Evolutionary conservation across 2,113 vertebrate species (phyloP).

Genomic region (Psophia crepitans): DNA sequence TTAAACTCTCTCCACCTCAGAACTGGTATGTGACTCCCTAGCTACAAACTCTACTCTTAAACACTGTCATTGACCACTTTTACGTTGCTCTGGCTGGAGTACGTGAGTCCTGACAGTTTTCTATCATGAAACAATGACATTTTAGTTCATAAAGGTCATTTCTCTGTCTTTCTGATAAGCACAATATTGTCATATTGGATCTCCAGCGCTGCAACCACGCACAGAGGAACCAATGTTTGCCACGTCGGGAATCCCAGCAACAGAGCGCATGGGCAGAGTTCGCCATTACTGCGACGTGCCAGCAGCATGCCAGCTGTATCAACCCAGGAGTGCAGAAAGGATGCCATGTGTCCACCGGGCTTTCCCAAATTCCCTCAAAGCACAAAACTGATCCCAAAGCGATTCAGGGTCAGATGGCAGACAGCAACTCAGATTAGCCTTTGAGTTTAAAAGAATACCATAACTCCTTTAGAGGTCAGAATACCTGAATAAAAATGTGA

Average conservation of each 20-base stretch:
- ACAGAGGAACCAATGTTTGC: background rate
- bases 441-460: background rate
- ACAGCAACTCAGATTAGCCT: background rate
- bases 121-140: background rate
- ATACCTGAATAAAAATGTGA: background rate
- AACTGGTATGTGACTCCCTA: background rate
- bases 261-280: background rate
- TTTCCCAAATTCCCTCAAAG: background rate
- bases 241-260: background rate
- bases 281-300: accelerated
- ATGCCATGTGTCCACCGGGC: accelerated
- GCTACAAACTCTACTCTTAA: background rate
- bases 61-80: background rate
- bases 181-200: accelerated
- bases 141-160: background rate
- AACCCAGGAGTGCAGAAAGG: background rate
- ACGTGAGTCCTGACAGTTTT: background rate
- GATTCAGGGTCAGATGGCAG: background rate
- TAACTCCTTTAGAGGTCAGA: background rate
- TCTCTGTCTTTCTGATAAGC: background rate
- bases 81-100: background rate
- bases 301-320: background rate
- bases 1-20: background rate
- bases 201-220: background rate
- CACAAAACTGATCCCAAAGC: background rate